These are phyloP conservation scores for Odontophorus gujanensis DNA, from an alignment of 2,113 vertebrate species.

Conservation along the genomic window DNA sequence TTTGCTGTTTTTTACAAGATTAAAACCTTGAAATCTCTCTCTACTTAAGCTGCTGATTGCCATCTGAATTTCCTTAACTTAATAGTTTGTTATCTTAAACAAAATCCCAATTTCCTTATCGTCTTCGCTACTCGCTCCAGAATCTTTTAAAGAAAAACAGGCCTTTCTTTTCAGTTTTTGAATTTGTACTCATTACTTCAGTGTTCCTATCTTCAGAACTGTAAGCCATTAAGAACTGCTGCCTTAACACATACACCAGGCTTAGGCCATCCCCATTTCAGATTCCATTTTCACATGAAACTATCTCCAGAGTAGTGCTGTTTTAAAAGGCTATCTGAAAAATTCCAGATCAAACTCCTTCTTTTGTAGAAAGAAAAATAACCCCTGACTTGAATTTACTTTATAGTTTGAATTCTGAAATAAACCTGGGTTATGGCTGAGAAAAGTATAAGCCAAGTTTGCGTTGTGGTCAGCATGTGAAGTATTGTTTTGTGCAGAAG, in stretches of 20 bases:
- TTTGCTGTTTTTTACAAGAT: not conserved
- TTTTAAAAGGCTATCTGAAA: not conserved
- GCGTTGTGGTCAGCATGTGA: not conserved
- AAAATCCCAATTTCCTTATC: not conserved
- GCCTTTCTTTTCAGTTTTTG: not conserved
- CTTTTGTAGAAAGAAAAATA: not conserved
- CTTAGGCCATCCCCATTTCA: not conserved
- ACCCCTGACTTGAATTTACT: not conserved
- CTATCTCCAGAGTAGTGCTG: not conserved
- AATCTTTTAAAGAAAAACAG: not conserved
- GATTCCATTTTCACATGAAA: not conserved
- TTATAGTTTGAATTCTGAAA: not conserved
- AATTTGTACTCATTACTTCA: not conserved
- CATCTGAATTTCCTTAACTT: not conserved
- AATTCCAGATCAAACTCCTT: not conserved
- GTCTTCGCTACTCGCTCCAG: not conserved
- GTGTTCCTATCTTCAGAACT: not conserved
- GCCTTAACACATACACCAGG: not conserved
- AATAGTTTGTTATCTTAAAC: not conserved
- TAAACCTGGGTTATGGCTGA: not conserved
- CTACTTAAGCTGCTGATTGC: not conserved
- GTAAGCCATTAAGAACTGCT: not conserved
- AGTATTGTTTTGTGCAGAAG: not conserved
- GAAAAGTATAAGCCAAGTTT: not conserved
- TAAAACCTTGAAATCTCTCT: conserved; percentile 13